Conservation (phyloP, 1,140 invertebrate genomes). For the Drosophila ohnishii region DNA sequence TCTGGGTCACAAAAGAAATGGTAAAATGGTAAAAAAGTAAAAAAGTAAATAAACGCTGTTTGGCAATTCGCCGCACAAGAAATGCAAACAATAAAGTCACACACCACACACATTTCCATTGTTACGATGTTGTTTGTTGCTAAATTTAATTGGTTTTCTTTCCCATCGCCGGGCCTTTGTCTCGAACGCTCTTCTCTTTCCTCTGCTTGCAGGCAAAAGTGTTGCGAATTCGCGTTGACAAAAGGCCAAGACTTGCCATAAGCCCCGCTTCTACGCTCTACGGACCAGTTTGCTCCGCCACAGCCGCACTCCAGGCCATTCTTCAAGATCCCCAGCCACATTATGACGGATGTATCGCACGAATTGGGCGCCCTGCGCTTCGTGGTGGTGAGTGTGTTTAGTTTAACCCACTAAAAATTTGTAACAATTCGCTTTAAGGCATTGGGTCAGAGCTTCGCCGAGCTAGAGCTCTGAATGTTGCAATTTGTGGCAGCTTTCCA, state of each 20-base stretch:
- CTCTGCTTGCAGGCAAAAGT: slow-evolving; percentile 32
- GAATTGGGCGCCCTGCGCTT: slow-evolving; percentile 78
- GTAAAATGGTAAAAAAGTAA: slow-evolving; percentile 42
- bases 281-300: slow-evolving; percentile 23
- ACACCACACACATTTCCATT: slow-evolving; percentile 36
- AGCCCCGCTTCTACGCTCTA: slow-evolving; percentile 4
- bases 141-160: slow-evolving; percentile 53
- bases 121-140: slow-evolving; percentile 47
- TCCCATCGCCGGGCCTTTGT: slow-evolving; percentile 31
- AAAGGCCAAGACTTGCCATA: background rate
- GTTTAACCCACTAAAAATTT: background rate
- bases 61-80: slow-evolving; percentile 52
- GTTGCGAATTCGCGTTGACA: slow-evolving; percentile 21
- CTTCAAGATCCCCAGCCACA: slow-evolving; percentile 54
- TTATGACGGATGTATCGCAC: slow-evolving; percentile 80
- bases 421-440: background rate
- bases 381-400: slow-evolving; percentile 74
- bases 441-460: slow-evolving; percentile 1
- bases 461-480: background rate
- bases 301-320: slow-evolving; percentile 20
- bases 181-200: slow-evolving; percentile 20
- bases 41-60: slow-evolving; percentile 45
- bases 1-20: slow-evolving; percentile 73
- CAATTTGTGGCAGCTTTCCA: too few species aligned
- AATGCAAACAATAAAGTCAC: slow-evolving; percentile 5